Conservation (phyloP, 37 sponge, comb jelly and placozoan species). For the Beroe forskalii region DNA sequence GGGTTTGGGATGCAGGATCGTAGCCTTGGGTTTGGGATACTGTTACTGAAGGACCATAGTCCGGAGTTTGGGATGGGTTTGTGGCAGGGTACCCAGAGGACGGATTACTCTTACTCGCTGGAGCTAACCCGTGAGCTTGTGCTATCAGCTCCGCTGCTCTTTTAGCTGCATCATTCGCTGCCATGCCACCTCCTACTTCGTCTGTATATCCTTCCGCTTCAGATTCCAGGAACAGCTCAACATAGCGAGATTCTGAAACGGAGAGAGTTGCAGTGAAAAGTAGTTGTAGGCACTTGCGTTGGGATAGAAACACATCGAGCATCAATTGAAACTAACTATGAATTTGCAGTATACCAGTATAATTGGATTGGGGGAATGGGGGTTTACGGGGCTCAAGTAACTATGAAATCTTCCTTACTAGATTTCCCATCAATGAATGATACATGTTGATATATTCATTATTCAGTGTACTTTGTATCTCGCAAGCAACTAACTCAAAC, state of each 20-base stretch:
- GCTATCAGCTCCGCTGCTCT: not conserved
- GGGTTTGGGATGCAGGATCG: not conserved
- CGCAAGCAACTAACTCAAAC: no score
- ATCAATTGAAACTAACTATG: not conserved
- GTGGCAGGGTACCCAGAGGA: not conserved
- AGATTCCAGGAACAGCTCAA: not conserved
- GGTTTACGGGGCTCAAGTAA: no score
- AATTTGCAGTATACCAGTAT: not conserved
- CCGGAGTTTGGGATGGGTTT: not conserved
- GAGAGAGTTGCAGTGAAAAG: no score
- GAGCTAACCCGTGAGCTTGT: not conserved
- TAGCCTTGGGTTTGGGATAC: not conserved
- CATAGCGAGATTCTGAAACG: constrained; percentile 19
- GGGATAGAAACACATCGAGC: not conserved
- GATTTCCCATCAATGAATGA: no score
- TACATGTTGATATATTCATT: no score
- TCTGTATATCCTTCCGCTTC: not conserved
- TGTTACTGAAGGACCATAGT: not conserved
- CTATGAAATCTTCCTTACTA: no score
- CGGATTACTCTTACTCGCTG: not conserved
- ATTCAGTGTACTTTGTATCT: no score
- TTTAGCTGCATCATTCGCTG: not conserved
- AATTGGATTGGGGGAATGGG: no score
- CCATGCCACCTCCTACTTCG: not conserved
- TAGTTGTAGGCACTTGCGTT: no score